Conservation (phyloP, 2,797 vertebrate genomes). For the Morelia viridis region DNA sequence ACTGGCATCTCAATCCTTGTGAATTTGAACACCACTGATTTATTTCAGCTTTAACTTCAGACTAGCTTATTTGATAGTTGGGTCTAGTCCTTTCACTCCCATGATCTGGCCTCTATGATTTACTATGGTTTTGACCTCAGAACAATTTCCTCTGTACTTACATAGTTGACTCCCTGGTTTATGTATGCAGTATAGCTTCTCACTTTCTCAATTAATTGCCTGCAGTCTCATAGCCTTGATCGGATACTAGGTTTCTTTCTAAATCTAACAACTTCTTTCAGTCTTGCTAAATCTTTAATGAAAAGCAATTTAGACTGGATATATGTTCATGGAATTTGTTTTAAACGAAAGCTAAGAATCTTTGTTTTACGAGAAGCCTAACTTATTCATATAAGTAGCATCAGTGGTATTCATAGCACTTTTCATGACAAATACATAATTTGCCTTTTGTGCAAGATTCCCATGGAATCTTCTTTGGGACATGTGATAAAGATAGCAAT, state of each 20-base stretch:
- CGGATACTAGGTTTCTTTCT: not conserved
- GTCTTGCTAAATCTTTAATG: not conserved
- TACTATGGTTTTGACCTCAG: not conserved
- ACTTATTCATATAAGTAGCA: not conserved
- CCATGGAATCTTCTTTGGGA: not conserved
- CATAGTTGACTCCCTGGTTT: not conserved
- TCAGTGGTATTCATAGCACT: not conserved
- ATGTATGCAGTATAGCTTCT: not conserved
- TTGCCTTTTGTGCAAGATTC: conserved; percentile 15
- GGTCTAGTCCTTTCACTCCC: not conserved
- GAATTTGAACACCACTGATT: not conserved
- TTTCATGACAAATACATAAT: conserved; percentile 24
- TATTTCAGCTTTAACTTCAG: not conserved
- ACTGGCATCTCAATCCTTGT: not conserved
- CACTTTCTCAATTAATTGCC: not conserved
- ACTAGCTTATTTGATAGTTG: not conserved
- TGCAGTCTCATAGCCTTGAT: not conserved
- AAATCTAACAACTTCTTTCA: not conserved
- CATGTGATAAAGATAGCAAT: conserved; percentile 1
- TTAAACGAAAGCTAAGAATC: not conserved
- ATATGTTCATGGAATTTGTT: not conserved
- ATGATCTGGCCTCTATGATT: not conserved
- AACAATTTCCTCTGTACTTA: not conserved
- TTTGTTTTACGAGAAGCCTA: not conserved
- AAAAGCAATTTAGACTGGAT: not conserved